phyloP scores from a whole-genome alignment of 2,888 invertebrate species.

The Metallyticus violacea region DNA sequence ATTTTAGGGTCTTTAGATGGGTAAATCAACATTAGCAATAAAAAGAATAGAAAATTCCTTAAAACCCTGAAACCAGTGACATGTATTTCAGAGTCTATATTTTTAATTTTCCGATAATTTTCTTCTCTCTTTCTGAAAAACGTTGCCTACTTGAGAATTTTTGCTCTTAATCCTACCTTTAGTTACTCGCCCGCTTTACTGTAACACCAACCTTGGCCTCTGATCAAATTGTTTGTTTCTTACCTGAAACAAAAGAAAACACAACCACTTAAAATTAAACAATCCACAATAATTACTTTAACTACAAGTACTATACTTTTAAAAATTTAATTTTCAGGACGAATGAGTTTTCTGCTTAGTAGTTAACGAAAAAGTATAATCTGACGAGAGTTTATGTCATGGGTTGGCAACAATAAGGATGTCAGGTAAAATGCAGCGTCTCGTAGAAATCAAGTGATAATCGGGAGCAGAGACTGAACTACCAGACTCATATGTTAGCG shows the following conservation, averaged over 20 bases:
- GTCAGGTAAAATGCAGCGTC: background rate
- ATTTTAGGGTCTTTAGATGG: too few species aligned
- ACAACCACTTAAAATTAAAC: too few species aligned
- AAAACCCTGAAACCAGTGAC: too few species aligned
- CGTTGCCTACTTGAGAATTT: too few species aligned
- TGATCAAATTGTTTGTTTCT: background rate
- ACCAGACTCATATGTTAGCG: background rate
- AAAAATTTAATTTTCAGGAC: background rate
- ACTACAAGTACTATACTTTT: background rate
- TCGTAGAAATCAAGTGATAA: background rate
- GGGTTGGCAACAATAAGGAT: background rate
- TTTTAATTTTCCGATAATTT: too few species aligned
- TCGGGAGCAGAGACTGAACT: background rate
- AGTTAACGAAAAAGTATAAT: background rate
- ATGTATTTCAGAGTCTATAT: too few species aligned
- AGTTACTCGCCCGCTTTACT: too few species aligned
- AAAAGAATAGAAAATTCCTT: too few species aligned
- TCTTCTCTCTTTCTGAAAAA: too few species aligned
- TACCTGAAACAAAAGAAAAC: background rate
- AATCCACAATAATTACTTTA: background rate
- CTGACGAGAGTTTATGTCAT: background rate
- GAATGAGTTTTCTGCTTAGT: too few species aligned
- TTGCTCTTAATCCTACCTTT: too few species aligned
- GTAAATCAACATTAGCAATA: too few species aligned
- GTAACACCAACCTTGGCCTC: background rate